Evolutionary conservation across 2,113 vertebrate species (phyloP), one percentile per base, ranked within the genome.

Genomic region (Ciconia stormi): DNA sequence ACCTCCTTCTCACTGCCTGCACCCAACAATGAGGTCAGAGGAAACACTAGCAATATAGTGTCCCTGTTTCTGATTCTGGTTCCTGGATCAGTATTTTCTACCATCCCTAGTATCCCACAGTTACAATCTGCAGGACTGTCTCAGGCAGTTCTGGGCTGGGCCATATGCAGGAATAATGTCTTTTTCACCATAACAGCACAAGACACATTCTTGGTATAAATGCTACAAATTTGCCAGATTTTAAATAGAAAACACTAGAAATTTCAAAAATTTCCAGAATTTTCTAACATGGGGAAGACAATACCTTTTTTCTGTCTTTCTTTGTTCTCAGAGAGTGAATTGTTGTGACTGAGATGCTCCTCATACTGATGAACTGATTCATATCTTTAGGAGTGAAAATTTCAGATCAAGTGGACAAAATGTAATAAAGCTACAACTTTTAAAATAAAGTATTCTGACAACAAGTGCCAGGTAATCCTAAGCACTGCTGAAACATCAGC

Each of bases 61-160:
- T 58, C 29, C 13, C 6, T 69, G 18, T 27, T 80, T 87, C 50
- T 89, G 40, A 30, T 61, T 49, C 34, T 42, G 2, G 4, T 58
- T 61, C 9, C 23, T 66, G 20, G 9, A n/a, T 34, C 44, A 23
- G 4, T 49, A n/a, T 6, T 11, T 6, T 38, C 32, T 72, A 11
- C 7, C 1, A 0, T 10, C 3, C 2, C 2, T 19, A 11, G 3
- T 7, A 13, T 44, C 21, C 18, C 40, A 55, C 17, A 38, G 7
- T 46, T 76, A 63, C 11, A 47, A 3, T 32, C 12, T 34, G 16
- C 5, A 9, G 9, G 20, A 59, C 38, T 83, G 22, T 30, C 29
- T 65, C 52, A 38, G 21, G 13, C 9, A 8, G 42, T 30, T 92
- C 38, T 67, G 27, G 16, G 10, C 19, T 70, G 13, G 15, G 30